Evolutionary conservation across 2,797 vertebrate genomes (phyloP).

Genomic region (Sebastolobus alascanus): DNA sequence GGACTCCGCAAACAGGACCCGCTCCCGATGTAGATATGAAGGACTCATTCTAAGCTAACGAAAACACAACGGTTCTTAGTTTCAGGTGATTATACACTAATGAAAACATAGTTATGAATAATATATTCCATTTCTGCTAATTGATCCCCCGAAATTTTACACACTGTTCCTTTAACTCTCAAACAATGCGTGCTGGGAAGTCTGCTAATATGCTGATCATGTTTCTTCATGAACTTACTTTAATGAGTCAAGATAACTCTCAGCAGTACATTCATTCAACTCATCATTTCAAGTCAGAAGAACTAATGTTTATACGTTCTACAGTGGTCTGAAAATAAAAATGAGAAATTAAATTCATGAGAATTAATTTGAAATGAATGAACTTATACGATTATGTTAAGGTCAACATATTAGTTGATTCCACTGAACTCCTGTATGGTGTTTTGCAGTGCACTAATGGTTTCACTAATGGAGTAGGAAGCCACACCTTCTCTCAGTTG

Average conservation of each 20-base stretch:
- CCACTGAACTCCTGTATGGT: not conserved
- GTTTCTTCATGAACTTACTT: not conserved
- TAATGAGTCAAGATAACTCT: not conserved
- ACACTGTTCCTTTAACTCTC: not conserved
- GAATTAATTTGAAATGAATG: not conserved
- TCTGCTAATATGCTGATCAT: not conserved
- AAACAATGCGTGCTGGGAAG: not conserved
- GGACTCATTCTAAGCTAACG: too few relatives aligned
- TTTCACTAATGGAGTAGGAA: constrained; percentile 22
- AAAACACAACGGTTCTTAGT: too few relatives aligned
- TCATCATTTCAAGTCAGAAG: not conserved
- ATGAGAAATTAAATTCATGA: not conserved
- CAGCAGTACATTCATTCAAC: not conserved
- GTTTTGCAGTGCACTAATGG: not conserved
- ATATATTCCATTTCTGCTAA: too few relatives aligned
- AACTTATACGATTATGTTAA: not conserved
- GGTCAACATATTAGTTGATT: not conserved
- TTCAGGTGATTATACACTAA: too few relatives aligned
- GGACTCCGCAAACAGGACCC: too few relatives aligned
- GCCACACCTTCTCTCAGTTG: constrained; percentile 6
- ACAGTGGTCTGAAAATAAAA: not conserved
- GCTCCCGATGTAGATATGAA: too few relatives aligned
- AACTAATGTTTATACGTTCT: not conserved
- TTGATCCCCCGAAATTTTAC: too few relatives aligned
- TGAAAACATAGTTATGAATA: too few relatives aligned